Base-by-base conservation (phyloP, 2,113 vertebrate genomes). In the Macrotis lagotis region DNA sequence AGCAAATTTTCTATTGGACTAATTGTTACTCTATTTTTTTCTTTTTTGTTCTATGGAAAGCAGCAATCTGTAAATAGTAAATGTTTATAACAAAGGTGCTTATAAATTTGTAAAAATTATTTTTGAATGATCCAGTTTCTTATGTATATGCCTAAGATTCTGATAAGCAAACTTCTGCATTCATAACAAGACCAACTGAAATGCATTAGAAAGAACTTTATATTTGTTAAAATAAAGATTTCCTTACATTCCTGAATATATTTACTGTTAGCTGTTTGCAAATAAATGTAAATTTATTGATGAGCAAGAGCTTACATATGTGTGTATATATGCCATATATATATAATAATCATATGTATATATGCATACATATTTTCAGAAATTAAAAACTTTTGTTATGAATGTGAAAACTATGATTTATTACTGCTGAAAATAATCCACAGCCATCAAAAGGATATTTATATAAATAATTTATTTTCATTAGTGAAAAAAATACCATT, bases 391-490 rank as follows among this genome's bases (percentile, higher is more conserved):
- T 44, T 37, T 66, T 44, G 50, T 53, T 94, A 88, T 96, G 5
- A n/a, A 22, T 94, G 44, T 90, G 91, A 96, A 95, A 94, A 93
- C 25, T 90, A 93, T 91, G 88, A 90, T 92, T 83, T 59, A 2
- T 59, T 90, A 31, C 7, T 16, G 74, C 44, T 94, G 83, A 59
- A 50, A 93, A 90, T 9, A 88, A 83, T 2, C 52, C 53, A 91
- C 88, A 88, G 48, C 93, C n/a, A 93, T 49, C 59, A 25, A 95
- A 95, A 96, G 25, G 90, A 97, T 98, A 98, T 97, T 98, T 98
- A 98, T 97, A 96, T 94, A 91, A 88, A 44, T 97, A 98, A 98
- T 97, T 98, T 98, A 98, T 97, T 98, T 97, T 97, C 97, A 90
- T 37, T 12, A 37, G 6, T 96, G 74, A 94, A 44, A 95, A 95